Conservation (phyloP, 2,888 invertebrate species). For the Erebia aethiops region DNA sequence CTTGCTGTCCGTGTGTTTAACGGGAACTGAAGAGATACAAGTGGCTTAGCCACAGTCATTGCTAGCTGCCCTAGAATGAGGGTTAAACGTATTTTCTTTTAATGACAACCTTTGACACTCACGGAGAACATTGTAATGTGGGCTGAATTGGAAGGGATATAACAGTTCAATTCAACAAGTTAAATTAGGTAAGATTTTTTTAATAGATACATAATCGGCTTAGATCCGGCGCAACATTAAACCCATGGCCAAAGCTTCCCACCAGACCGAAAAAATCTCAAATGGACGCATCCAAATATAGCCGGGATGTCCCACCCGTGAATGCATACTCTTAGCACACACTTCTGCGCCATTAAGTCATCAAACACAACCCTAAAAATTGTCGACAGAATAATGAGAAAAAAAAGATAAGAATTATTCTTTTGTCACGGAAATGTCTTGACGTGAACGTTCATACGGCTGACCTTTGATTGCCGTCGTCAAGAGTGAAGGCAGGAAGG, state of each 20-base stretch:
- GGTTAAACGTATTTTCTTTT: not conserved
- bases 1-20: not conserved
- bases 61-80: too few relatives aligned
- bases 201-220: too few relatives aligned
- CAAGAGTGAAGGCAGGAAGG: constrained; percentile 6
- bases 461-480: constrained; percentile 8
- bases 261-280: not conserved
- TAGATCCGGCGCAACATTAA: too few relatives aligned
- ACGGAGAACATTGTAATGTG: not conserved
- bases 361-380: not conserved
- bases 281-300: not conserved
- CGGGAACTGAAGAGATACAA: not conserved
- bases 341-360: not conserved
- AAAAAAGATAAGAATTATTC: constrained; percentile 6
- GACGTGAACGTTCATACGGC: not conserved
- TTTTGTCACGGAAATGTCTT: constrained; percentile 2
- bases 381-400: constrained; percentile 5
- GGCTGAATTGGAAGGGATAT: too few relatives aligned
- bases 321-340: too few relatives aligned
- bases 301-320: too few relatives aligned
- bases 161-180: too few relatives aligned
- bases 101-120: not conserved
- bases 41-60: not conserved
- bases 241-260: too few relatives aligned
- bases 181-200: too few relatives aligned